Base-by-base conservation (phyloP, 2,888 invertebrate species). In the Pantelozetes paolii region DNA sequence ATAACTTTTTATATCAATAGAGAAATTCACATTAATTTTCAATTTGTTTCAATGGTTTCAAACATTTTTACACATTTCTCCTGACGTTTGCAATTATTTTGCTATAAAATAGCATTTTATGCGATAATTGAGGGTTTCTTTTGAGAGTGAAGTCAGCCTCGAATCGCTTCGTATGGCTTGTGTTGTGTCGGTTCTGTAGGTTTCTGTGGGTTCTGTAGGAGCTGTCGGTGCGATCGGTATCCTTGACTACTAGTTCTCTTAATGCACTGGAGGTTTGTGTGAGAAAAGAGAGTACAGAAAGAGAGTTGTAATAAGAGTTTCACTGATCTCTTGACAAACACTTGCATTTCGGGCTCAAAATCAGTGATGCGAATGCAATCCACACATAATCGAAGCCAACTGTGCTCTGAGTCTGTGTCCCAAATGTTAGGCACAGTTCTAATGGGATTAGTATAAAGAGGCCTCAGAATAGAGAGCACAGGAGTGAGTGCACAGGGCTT, bases 211-310 rank as follows among this genome's bases (percentile, higher is more conserved):
- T 64, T 36, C 64, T 36, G n/a, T n/a, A n/a, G n/a, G n/a, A n/a
- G n/a, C n/a, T 1, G n/a, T 54, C 28, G 59, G 54, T 50, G 13
- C 54, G 11, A 62, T 62, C n/a, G 28, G 59, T 62, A 18, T 30
- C 59, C 59, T n/a, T 36, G 64, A 36, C 64, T 36, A 64, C 36
- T 36, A 64, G 32, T 64, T 18, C 5, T n/a, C n/a, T 64, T 64
- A 64, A 64, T 64, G 64, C 64, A 64, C 36, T 64, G n/a, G 64
- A 64, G 64, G 64, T 64, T 64, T 64, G 64, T 32, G 64, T 64
- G 64, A 20, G 26, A 11, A 9, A 18, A 48, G 48, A 48, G 48
- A 48, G 48, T n/a, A 48, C 3, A 57, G 57, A 57, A 28, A 9
- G 26, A 20, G 36, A 36, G 20, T 36, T 28, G 59, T 59, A 59